Evolutionary conservation across 2,797 vertebrate species (phyloP).

Genomic region (Podarcis siculus): DNA sequence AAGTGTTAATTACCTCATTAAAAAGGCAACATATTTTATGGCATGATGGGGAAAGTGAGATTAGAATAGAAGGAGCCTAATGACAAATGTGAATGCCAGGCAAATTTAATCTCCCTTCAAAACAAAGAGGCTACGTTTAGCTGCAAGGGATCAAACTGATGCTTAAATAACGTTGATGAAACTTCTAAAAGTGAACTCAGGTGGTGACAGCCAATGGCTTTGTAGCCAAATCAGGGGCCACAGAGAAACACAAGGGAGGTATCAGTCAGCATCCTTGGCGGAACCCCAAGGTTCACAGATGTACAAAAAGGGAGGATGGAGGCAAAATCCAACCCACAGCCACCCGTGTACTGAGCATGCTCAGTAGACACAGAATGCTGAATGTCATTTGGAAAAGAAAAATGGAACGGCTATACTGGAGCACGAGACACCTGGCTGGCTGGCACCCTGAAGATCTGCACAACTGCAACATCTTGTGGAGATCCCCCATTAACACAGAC

Average conservation of each 20-base stretch:
- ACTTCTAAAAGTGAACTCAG: not conserved
- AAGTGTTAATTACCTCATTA: slow-evolving; percentile 9
- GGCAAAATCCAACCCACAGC: too few relatives aligned
- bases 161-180: not conserved
- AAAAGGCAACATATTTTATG: not conserved
- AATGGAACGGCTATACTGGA: too few relatives aligned
- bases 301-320: too few relatives aligned
- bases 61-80: not conserved
- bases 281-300: too few relatives aligned
- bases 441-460: too few relatives aligned
- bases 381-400: too few relatives aligned
- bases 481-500: too few relatives aligned
- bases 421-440: too few relatives aligned
- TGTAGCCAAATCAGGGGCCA: not conserved
- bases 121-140: not conserved
- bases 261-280: too few relatives aligned
- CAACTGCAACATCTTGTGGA: too few relatives aligned
- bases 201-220: not conserved
- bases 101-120: not conserved
- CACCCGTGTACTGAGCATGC: too few relatives aligned
- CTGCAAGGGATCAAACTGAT: not conserved
- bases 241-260: not conserved
- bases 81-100: not conserved
- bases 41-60: not conserved
- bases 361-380: too few relatives aligned